Evolutionary conservation across 2,113 vertebrate species (phyloP), one percentile per base, ranked within the genome.

Genomic region (Naja naja): DNA sequence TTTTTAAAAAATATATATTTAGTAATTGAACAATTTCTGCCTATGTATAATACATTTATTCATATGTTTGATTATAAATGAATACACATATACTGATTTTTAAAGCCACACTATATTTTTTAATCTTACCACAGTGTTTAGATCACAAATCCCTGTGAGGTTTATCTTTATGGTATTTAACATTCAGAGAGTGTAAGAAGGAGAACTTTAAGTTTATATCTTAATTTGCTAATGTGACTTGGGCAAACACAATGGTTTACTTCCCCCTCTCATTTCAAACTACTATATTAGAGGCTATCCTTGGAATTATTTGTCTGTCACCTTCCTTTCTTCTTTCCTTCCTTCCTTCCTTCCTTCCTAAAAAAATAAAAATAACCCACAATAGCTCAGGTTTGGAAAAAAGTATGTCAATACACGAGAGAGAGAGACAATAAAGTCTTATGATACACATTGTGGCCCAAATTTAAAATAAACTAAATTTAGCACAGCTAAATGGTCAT

Each of bases 91-190:
- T 89, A 89, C 47, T 27, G 60, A 43, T 47, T 69, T 69, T 55
- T 16, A 49, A 93, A 94, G 60, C 30, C 89, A 55, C 25, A 60
- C 69, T 47, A 10, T 89, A 25, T 94, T 93, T 93, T 93, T 93
- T 87, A 90, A 89, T 93, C 95, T 95, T 53, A 43, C 34, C 90
- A 90, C n/a, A 39, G 89, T 34, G 18, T 69, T 93, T 49, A 10
- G 81, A 89, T 81, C 69, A 95, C 23, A 60, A 94, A 92, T 14
- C n/a, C 69, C 39, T 94, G 94, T 95, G 87, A 96, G 95, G 90
- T 95, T 95, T 95, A 92, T 95, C 92, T 94, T 95, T 93, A 92
- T 55, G 93, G 91, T 88, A 89, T 89, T 94, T 94, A 89, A 58
- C n/a, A 58, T 74, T 85, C 90, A 81, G 87, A 81, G 64, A 92